Base-by-base conservation (phyloP, 1,140 invertebrate genomes). In the Latrodectus geometricus region DNA sequence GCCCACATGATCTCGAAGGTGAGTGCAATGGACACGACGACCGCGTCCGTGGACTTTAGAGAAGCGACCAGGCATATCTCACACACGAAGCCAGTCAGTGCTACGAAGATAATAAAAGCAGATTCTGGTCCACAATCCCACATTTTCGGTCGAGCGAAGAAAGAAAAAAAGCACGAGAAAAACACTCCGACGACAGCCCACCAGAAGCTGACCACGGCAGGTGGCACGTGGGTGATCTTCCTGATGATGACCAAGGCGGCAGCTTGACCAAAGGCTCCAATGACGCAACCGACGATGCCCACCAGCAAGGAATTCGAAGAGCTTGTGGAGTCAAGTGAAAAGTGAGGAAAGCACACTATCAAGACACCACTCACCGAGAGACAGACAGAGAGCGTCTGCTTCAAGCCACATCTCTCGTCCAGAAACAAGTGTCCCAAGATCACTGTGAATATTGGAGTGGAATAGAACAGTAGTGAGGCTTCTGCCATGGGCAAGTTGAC, bases 381-480 rank as follows among this genome's bases (percentile, higher is more conserved):
- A 8, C 66, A 4, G 2, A 81, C 35, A 14, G 76, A 87, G 3
- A 74, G 9, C 0, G 73, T 20, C 21, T 80, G 66, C 8, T 48
- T 52, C 9, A 69, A 1, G 4, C 86, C 77, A 54, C 86, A 87
- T 12, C 17, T 49, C 54, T 87, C 86, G 11, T 87, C 80, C 54
- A 87, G 61, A 68, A 87, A 87, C 11, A 81, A 9, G 11, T 23
- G 69, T 54, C 86, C 86, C 11, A 87, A 74, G 9, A 87, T 73
- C 1, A 79, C 65, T 12, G 86, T 81, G 15, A 79, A 87, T 9
- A 87, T 35, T n/a, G 86, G 86, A 8, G 70, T 80, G 15, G 75
- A 79, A 69, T 87, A 87, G 61, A 87, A 87, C 21, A 87, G 50
- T 2, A 87, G 48, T 20, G 86, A 87, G 4, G 86, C 86, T n/a